Base-by-base conservation (phyloP, 2,888 invertebrate species). In the Machimus rusticus region DNA sequence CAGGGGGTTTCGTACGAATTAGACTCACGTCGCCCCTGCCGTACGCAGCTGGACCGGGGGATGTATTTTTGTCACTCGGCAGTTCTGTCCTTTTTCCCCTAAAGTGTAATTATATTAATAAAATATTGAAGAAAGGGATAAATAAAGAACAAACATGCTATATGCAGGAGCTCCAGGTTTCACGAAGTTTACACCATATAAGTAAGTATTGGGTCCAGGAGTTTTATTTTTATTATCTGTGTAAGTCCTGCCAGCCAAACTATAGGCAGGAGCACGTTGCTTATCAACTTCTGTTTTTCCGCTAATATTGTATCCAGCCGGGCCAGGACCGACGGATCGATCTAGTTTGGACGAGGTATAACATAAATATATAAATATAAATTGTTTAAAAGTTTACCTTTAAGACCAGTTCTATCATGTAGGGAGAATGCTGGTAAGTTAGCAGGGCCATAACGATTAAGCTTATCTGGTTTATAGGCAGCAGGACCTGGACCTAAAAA, bases 361-460 rank as follows among this genome's bases (percentile, higher is more conserved):
- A 55, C 19, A 55, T 19, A 55, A 16, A 19, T 55, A 0, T 5
- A 55, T 34, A 55, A 16, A 6, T n/a, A 55, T 1, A 55, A 55
- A 55, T 5, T 19, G 19, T 55, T 14, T 82, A 76, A 34, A 28
- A n/a, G 55, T 89, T 89, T 88, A 91, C 91, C 90, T 81, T 87
- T 88, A 0, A 90, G 4, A 43, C 88, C 88, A 5, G 90, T 90
- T 88, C 93, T 92, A 4, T 91, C 91, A 19, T 93, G 93, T 89
- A 95, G 93, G 0, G 93, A 93, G 89, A 93, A 95, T 77, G 94
- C 93, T 39, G 94, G 89, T 5, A 90, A 84, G 5, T 90, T 74
- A 37, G 77, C 89, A 57, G 88, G 89, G 39, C 89, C 89, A 89
- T 91, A 90, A n/a, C 92, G 90, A 39, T 91, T 92, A 6, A 91